Evolutionary conservation across 2,113 vertebrate genomes (phyloP).

Genomic region (Polyodon spathula): DNA sequence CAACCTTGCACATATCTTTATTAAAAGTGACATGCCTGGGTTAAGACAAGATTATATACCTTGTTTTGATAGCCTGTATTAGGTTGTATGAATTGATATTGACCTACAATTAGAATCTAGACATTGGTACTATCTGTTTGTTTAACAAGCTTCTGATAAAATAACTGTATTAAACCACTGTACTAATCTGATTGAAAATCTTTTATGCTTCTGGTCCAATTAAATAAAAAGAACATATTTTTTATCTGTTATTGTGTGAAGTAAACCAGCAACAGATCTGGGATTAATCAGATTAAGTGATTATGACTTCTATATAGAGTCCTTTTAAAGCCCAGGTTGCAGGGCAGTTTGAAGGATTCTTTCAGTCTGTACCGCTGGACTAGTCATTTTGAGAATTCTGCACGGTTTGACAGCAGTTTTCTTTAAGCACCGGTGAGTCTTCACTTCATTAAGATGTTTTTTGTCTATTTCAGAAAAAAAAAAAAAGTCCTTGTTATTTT

Average conservation of each 20-base stretch:
- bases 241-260: no score
- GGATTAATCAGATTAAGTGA: conserved; percentile 73
- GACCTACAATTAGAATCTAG: conserved; percentile 19
- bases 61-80: conserved; percentile 37
- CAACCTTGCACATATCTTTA: background rate
- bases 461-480: no score
- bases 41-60: conserved; percentile 54
- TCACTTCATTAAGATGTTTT: background rate
- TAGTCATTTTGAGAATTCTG: conserved; percentile 17
- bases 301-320: conserved; percentile 60
- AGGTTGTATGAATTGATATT: conserved; percentile 15
- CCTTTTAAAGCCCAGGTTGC: conserved; percentile 76
- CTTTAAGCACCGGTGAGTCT: conserved; percentile 38
- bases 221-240: background rate
- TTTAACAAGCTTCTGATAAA: background rate
- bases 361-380: conserved; percentile 18
- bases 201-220: background rate
- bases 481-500: no score
- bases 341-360: conserved; percentile 43
- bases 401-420: conserved; percentile 36
- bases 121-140: background rate
- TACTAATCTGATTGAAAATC: background rate
- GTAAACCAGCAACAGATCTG: conserved; percentile 11
- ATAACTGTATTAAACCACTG: background rate
- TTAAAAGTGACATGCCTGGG: conserved; percentile 43